Percentiles rank a stretch among this genome's conserved stretches.
Conservation (phyloP, 2,888 invertebrate genomes). For the Coenonympha glycerion region DNA sequence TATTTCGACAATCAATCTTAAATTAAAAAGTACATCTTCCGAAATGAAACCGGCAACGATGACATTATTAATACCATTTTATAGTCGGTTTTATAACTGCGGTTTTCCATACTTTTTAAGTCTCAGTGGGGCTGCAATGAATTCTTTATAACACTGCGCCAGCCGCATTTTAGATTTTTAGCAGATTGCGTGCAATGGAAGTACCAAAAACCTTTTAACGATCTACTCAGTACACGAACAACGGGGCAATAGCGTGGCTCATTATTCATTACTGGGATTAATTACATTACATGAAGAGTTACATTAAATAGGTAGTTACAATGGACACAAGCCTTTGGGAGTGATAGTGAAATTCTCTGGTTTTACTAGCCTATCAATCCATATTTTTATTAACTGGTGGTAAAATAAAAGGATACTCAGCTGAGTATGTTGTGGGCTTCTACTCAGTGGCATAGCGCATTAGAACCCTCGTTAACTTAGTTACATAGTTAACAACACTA, state of each 20-base stretch:
- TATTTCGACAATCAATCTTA: too few species aligned
- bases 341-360: too few species aligned
- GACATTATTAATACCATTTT: not conserved
- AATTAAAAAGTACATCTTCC: not conserved
- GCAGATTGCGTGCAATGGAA: constrained; percentile 14
- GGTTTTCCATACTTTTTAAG: constrained; percentile 16
- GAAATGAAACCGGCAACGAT: not conserved
- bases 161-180: constrained; percentile 14
- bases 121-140: constrained; percentile 18
- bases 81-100: constrained; percentile 12
- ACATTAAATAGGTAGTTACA: too few species aligned
- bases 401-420: too few species aligned
- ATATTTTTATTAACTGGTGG: too few species aligned
- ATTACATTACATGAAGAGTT: not conserved
- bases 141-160: constrained; percentile 19
- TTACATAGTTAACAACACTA: too few species aligned
- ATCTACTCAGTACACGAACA: constrained; percentile 4
- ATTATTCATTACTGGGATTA: constrained; percentile 4
- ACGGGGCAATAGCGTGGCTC: constrained; percentile 5
- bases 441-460: too few species aligned
- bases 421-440: too few species aligned
- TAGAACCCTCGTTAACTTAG: too few species aligned
- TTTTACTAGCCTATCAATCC: too few species aligned
- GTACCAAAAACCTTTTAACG: constrained; percentile 6
- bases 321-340: too few species aligned